Conservation (phyloP, 2,888 invertebrate species). For the Rhyacophila evoluta region DNA sequence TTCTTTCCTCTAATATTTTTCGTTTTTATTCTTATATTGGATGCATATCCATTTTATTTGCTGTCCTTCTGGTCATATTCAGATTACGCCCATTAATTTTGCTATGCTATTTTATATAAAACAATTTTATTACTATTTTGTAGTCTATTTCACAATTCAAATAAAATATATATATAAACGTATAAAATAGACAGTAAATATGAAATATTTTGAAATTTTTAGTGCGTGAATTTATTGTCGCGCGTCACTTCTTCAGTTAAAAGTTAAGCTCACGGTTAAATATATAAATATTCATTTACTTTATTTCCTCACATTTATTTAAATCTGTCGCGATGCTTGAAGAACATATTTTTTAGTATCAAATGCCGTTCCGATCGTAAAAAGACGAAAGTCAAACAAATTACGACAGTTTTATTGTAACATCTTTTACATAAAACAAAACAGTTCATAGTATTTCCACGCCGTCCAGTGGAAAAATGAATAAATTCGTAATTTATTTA, state of each 20-base stretch:
- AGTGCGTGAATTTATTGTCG: neutral
- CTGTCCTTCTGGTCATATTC: too few species aligned
- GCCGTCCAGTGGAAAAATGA: neutral
- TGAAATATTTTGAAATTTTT: too few species aligned
- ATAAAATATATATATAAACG: too few species aligned
- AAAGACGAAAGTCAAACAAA: neutral
- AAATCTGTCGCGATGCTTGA: neutral
- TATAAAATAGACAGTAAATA: too few species aligned
- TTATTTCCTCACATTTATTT: slow-evolving; percentile 2
- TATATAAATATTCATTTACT: slow-evolving; percentile 1
- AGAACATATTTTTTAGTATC: slow-evolving; percentile 4
- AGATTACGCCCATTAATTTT: too few species aligned
- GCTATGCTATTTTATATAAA: too few species aligned
- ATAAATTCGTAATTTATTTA: neutral
- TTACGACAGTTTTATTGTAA: slow-evolving; percentile 18
- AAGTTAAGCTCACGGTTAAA: neutral
- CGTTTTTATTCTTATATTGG: too few species aligned
- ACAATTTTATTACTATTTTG: too few species aligned
- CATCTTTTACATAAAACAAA: neutral
- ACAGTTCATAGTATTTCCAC: neutral
- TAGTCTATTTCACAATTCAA: too few species aligned
- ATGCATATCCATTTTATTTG: too few species aligned
- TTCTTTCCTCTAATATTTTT: too few species aligned
- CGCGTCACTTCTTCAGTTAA: neutral
- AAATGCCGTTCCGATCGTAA: neutral